A percentile compares a stretch with the other conserved stretches of the same genome.
Conservation (phyloP, 2,888 invertebrate species). For the Omphaloscelis lunosa region DNA sequence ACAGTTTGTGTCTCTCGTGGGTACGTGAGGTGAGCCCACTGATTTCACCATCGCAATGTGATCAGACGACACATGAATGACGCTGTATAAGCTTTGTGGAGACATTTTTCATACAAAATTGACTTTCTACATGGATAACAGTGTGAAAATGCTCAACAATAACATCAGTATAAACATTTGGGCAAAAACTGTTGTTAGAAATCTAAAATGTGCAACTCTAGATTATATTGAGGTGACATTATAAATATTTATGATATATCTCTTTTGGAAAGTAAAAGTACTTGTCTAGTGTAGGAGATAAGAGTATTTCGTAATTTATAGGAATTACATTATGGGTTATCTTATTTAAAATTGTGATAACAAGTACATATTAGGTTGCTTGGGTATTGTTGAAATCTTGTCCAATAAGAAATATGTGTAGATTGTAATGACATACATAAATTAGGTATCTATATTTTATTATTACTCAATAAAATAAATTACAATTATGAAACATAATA, state of each 20-base stretch:
- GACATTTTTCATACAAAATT: constrained; percentile 56
- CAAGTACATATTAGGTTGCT: constrained; percentile 42
- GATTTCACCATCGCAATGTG: constrained; percentile 87
- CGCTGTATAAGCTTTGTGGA: constrained; percentile 70
- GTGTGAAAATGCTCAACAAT: constrained; percentile 21
- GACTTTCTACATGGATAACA: constrained; percentile 54
- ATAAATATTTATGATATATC: constrained; percentile 53
- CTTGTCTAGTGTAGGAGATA: constrained; percentile 49
- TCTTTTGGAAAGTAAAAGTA: constrained; percentile 64
- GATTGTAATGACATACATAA: constrained; percentile 28
- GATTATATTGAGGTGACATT: constrained; percentile 44
- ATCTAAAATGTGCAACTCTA: constrained; percentile 13
- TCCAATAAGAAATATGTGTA: constrained; percentile 45
- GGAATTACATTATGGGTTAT: constrained; percentile 58
- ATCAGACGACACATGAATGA: constrained; percentile 76
- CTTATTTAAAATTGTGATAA: constrained; percentile 63
- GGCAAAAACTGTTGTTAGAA: constrained; percentile 1
- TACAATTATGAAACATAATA: neutral
- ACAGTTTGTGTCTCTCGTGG: constrained; percentile 56
- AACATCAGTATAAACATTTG: constrained; percentile 24
- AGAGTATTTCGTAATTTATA: constrained; percentile 58
- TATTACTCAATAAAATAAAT: constrained; percentile 6
- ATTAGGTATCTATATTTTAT: constrained; percentile 1
- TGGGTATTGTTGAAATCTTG: constrained; percentile 41
- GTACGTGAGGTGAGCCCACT: constrained; percentile 80